Percentiles rank a stretch among this genome's conserved stretches.
These are phyloP conservation scores for Andrena flavipes DNA, from an alignment of 2,888 invertebrate species.

Conservation along the genomic window DNA sequence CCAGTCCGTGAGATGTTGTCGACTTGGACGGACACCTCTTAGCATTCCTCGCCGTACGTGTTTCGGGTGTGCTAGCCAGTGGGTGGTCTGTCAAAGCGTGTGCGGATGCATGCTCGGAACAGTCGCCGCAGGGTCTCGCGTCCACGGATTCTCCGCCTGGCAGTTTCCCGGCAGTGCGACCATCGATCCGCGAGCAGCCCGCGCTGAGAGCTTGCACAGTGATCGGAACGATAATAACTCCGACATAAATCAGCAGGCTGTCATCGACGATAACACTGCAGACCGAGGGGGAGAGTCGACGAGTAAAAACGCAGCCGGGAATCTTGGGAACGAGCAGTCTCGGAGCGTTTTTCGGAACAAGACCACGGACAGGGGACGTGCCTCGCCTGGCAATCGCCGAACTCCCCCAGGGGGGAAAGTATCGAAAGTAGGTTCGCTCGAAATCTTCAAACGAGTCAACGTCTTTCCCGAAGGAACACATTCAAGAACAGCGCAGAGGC, in stretches of 20 bases:
- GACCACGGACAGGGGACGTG: slow-evolving; percentile 47
- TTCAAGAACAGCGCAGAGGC: background rate
- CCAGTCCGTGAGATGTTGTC: slow-evolving; percentile 70
- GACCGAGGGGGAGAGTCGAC: background rate
- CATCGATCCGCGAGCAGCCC: slow-evolving; percentile 13
- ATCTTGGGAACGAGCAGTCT: background rate
- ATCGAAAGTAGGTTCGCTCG: slow-evolving; percentile 57
- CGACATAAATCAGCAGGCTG: background rate
- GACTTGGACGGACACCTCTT: slow-evolving; percentile 48
- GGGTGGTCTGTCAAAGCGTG: slow-evolving; percentile 4
- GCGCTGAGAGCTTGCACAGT: background rate
- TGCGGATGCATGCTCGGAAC: slow-evolving; percentile 18
- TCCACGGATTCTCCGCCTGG: slow-evolving; percentile 5
- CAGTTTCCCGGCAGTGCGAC: background rate
- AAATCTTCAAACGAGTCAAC: slow-evolving; percentile 9
- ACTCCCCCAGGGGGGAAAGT: slow-evolving; percentile 44
- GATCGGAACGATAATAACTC: background rate
- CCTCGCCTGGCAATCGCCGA: slow-evolving; percentile 40
- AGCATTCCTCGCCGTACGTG: slow-evolving; percentile 20
- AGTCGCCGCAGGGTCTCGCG: background rate
- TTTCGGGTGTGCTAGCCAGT: background rate
- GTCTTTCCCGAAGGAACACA: background rate
- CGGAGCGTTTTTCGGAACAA: slow-evolving; percentile 29
- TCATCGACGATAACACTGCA: background rate
- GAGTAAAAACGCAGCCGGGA: slow-evolving; percentile 29